Base-by-base conservation (phyloP, 2,888 invertebrate species). In the Drosophila nigricruria region DNA sequence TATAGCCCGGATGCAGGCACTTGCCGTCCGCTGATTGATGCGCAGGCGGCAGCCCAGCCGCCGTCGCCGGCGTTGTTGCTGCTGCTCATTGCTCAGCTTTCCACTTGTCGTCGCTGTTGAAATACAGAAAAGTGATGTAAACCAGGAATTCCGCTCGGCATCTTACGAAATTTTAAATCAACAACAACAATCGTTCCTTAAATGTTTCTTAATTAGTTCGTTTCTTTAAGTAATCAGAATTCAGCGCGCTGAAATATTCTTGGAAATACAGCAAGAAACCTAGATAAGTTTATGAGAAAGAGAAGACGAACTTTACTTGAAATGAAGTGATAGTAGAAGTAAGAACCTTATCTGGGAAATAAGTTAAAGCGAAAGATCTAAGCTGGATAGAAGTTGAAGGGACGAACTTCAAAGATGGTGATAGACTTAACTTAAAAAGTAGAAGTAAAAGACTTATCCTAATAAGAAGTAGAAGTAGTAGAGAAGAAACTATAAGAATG, bases 21-120 rank as follows among this genome's bases (percentile, higher is more conserved):
- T 80, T 80, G 82, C 58, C 57, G 64, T 3, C 45, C 53, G 72
- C 62, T 79, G 79, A 81, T 81, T 81, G 84, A 83, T 72, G 83
- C 66, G 70, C 58, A 69, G 70, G 64, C 65, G 60, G 60, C 52
- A 30, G 66, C 53, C 40, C 16, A 16, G 56, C 3, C 8, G 18
- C 18, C 2, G 27, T 8, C 30, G 64, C 45, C 36, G 52, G 16
- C 20, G 45, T 14, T 12, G 18, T 20, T 9, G 20, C 20, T 16
- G 36, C 25, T 61, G 52, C 54, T 43, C 53, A 43, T 63, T 60
- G 40, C 34, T 16, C 70, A 27, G 45, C 14, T 47, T 18, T 53
- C 43, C 43, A 43, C 43, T 43, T 43, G 43, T 43, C 25, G 43
- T 43, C 43, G 43, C 23, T 53, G 53, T 38, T 27, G 38, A 36